These are phyloP conservation scores for Pyrrhura leucotis DNA, from an alignment of 2,797 vertebrate species.

Conservation along the genomic window DNA sequence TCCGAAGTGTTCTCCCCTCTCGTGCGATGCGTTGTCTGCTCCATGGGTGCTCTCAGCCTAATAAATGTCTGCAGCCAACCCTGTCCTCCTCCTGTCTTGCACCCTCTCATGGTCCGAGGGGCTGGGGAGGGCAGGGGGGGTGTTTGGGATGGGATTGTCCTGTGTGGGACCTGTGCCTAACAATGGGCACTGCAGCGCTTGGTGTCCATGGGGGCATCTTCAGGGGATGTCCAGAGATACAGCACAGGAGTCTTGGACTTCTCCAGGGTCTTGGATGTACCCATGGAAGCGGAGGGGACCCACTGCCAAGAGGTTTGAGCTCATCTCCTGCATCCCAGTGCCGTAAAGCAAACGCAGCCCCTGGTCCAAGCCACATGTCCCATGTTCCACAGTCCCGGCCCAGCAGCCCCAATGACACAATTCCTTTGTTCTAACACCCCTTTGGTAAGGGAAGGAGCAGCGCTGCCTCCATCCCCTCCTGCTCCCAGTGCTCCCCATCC, in stretches of 20 bases:
- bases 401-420: rapidly evolving
- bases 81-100: neutral
- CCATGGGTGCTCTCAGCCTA: neutral
- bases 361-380: neutral
- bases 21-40: neutral
- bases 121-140: neutral
- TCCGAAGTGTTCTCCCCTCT: neutral
- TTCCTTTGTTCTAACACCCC: neutral
- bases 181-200: rapidly evolving
- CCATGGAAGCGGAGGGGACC: neutral
- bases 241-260: neutral
- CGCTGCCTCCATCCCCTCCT: rapidly evolving
- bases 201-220: rapidly evolving
- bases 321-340: rapidly evolving
- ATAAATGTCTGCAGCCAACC: constrained; percentile 58
- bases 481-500: neutral
- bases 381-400: rapidly evolving
- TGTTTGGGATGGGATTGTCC: neutral
- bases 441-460: neutral
- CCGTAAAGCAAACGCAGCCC: neutral
- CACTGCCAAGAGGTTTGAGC: neutral
- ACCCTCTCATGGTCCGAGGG: rapidly evolving
- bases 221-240: neutral
- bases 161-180: rapidly evolving
- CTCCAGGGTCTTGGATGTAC: neutral